phyloP scores from a whole-genome alignment of 1,140 invertebrate species.

The Anthonomus grandis region DNA sequence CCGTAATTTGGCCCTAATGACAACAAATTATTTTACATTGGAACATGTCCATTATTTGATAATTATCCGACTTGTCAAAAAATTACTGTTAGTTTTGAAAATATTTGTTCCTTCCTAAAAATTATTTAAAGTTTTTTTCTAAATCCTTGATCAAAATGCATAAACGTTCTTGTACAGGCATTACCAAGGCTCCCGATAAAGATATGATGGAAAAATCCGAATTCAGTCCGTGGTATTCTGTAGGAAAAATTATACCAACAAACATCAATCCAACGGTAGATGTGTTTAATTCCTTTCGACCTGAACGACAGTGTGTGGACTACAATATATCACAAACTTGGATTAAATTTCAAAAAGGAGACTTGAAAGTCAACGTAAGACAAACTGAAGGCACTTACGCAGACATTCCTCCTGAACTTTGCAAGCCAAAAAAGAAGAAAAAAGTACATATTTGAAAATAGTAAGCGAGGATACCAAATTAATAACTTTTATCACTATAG shows the following conservation, averaged over 20 bases:
- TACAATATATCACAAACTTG: conserved; percentile 41
- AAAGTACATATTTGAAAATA: conserved; percentile 5
- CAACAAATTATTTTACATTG: too few species aligned
- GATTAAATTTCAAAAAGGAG: conserved; percentile 30
- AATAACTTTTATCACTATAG: conserved; percentile 13
- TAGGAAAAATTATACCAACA: conserved; percentile 30
- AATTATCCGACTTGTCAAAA: too few species aligned
- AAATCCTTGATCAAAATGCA: too few species aligned
- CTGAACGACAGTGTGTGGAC: conserved; percentile 28
- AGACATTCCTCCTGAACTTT: conserved; percentile 25
- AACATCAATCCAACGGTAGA: conserved; percentile 16
- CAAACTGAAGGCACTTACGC: conserved; percentile 35
- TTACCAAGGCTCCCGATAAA: neutral
- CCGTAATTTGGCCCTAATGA: too few species aligned
- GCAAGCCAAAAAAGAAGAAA: conserved; percentile 19
- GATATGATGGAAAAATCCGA: conserved; percentile 8
- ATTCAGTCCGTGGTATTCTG: conserved; percentile 12
- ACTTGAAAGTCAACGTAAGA: conserved; percentile 33
- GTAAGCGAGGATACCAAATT: neutral
- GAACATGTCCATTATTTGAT: too few species aligned
- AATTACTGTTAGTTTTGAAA: too few species aligned
- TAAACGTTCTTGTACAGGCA: neutral
- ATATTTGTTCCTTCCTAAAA: too few species aligned
- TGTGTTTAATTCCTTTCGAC: conserved; percentile 25
- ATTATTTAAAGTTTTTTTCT: too few species aligned